These are phyloP conservation scores for Drosophila diplacantha DNA, from an alignment of 2,888 invertebrate genomes.

Conservation along the genomic window DNA sequence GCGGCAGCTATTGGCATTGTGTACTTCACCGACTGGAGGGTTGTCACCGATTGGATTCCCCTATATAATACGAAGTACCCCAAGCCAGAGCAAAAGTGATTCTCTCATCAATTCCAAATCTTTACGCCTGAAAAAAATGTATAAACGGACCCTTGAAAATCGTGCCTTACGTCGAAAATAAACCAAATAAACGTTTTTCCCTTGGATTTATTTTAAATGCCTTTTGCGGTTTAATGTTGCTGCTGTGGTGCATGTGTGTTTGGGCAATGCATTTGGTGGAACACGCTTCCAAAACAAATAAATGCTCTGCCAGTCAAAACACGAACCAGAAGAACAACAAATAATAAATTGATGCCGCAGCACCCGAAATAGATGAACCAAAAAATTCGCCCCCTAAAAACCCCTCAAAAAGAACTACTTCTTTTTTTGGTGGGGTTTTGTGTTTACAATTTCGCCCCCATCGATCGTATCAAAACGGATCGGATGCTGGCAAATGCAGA, in stretches of 20 bases:
- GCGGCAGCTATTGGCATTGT: slow-evolving; percentile 42
- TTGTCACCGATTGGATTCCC: slow-evolving; percentile 51
- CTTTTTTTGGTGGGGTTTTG: slow-evolving; percentile 18
- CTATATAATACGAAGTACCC: slow-evolving; percentile 59
- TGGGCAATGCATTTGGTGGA: slow-evolving; percentile 40
- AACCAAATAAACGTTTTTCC: slow-evolving; percentile 22
- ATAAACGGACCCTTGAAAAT: slow-evolving; percentile 7
- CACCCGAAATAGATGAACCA: slow-evolving; percentile 33
- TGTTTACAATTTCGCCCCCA: slow-evolving; percentile 36
- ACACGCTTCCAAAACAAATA: slow-evolving; percentile 44
- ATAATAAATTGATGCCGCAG: slow-evolving; percentile 55
- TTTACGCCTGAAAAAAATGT: neutral
- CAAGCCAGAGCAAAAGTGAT: slow-evolving; percentile 33
- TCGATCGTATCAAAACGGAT: slow-evolving; percentile 8
- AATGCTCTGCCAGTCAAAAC: slow-evolving; percentile 42
- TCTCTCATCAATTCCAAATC: neutral
- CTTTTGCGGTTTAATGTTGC: slow-evolving; percentile 23
- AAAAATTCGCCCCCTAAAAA: slow-evolving; percentile 6
- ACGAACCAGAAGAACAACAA: slow-evolving; percentile 48
- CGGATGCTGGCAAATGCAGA: slow-evolving; percentile 34
- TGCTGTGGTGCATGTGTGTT: slow-evolving; percentile 10
- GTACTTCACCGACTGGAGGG: slow-evolving; percentile 59
- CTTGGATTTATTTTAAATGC: slow-evolving; percentile 5
- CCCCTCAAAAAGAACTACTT: slow-evolving; percentile 27
- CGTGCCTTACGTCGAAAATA: slow-evolving; percentile 18